Evolutionary conservation across 1,140 invertebrate species (phyloP).

Genomic region (Papilio machaon): DNA sequence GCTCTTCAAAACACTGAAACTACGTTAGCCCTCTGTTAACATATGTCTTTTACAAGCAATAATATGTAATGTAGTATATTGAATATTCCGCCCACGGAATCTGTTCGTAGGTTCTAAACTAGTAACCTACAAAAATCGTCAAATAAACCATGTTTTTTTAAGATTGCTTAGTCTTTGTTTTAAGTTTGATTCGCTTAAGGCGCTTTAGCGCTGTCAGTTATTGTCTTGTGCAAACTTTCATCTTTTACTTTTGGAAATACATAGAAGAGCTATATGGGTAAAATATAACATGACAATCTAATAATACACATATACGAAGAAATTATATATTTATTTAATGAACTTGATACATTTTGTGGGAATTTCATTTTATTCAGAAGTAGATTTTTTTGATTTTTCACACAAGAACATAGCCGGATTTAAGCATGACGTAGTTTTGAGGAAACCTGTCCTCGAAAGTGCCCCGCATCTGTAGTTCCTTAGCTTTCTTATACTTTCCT

Average conservation of each 20-base stretch:
- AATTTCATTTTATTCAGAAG: background rate
- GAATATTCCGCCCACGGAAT: background rate
- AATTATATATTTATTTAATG: background rate
- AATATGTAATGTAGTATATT: constrained; percentile 39
- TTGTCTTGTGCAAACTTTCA: no score
- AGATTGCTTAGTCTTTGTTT: no score
- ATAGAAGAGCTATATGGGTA: no score
- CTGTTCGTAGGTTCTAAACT: no score
- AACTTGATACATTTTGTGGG: background rate
- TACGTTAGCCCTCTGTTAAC: constrained; percentile 59
- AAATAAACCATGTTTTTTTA: no score
- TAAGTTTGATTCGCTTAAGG: no score
- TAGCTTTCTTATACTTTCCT: constrained; percentile 46
- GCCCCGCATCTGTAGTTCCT: constrained; percentile 57
- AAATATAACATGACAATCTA: no score
- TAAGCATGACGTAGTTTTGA: constrained; percentile 54
- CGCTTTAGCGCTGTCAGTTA: no score
- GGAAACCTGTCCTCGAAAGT: constrained; percentile 62
- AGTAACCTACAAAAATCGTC: no score
- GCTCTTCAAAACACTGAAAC: constrained; percentile 61
- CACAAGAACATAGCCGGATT: constrained; percentile 64
- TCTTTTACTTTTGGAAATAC: no score
- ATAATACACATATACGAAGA: no score
- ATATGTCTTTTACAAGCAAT: constrained; percentile 50
- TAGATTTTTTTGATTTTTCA: constrained; percentile 52